Conservation (phyloP, 2,888 invertebrate species). For the Aleiodes leptofemur region DNA sequence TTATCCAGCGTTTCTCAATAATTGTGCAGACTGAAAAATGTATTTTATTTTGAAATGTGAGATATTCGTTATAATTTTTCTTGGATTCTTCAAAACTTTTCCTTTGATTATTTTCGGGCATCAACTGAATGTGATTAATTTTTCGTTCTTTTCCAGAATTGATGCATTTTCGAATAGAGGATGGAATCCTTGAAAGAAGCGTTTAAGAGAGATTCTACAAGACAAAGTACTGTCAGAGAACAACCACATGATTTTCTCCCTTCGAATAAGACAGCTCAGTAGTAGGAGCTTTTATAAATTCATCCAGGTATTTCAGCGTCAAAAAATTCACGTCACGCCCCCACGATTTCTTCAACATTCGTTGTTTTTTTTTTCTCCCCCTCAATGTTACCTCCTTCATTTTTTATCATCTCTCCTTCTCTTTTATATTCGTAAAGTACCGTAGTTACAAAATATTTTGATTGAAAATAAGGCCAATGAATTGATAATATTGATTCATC, state of each 20-base stretch:
- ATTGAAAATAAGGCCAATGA: constrained; percentile 26
- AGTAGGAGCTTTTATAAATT: constrained; percentile 33
- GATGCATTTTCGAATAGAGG: constrained; percentile 48
- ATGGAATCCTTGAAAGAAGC: constrained; percentile 30
- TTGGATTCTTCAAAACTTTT: no score
- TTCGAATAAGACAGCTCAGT: neutral
- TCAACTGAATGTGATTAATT: constrained; percentile 38
- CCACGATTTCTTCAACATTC: constrained; percentile 14
- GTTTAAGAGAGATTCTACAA: neutral
- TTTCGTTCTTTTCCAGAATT: constrained; percentile 34
- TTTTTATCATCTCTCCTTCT: no score
- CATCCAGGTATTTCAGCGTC: constrained; percentile 11
- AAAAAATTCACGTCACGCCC: constrained; percentile 35
- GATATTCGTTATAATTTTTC: no score
- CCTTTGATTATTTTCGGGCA: constrained; percentile 18
- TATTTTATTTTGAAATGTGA: neutral
- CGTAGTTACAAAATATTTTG: constrained; percentile 28
- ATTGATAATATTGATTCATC: constrained; percentile 14
- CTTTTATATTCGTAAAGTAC: neutral
- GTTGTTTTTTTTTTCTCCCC: neutral
- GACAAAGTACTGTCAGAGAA: neutral
- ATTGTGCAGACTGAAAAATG: constrained; percentile 30
- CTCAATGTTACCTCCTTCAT: neutral
- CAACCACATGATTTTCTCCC: neutral
- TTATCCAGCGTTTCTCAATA: constrained; percentile 32